These are phyloP conservation scores for Suncus etruscus DNA, from an alignment of 2,113 vertebrate genomes.

Conservation along the genomic window DNA sequence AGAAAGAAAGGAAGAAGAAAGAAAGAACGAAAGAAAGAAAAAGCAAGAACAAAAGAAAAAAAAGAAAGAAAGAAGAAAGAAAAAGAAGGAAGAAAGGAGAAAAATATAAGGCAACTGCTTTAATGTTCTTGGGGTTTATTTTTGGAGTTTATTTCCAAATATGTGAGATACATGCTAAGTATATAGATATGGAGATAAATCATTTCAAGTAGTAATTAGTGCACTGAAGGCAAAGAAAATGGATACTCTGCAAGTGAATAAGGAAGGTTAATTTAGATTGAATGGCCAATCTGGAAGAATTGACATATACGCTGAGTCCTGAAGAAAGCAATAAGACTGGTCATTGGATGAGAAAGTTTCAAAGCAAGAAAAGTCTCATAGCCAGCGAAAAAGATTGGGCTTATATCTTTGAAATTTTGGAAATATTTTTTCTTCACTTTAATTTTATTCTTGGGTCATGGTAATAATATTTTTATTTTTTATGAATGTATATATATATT, in stretches of 20 bases:
- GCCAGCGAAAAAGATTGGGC: background rate
- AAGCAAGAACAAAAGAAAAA: too few species aligned
- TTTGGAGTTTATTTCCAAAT: background rate
- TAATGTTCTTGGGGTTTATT: background rate
- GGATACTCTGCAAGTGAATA: background rate
- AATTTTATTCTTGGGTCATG: background rate
- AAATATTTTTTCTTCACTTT: background rate
- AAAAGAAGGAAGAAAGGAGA: too few species aligned
- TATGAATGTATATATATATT: background rate
- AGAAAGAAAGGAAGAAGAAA: background rate
- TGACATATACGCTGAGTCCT: background rate
- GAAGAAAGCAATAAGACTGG: background rate
- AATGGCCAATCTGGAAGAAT: background rate
- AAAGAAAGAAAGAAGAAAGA: too few species aligned
- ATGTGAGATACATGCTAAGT: background rate
- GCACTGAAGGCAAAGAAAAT: background rate
- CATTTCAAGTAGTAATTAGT: constrained; percentile 13
- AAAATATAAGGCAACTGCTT: too few species aligned
- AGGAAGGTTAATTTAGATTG: background rate
- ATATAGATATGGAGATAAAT: background rate
- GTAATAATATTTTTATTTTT: constrained; percentile 31
- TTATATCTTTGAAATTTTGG: background rate
- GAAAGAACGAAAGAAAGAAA: too few species aligned
- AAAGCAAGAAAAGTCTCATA: background rate
- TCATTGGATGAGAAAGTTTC: background rate